Evolutionary conservation across 2,797 vertebrate genomes (phyloP).

Genomic region (Sebastes variabilis): DNA sequence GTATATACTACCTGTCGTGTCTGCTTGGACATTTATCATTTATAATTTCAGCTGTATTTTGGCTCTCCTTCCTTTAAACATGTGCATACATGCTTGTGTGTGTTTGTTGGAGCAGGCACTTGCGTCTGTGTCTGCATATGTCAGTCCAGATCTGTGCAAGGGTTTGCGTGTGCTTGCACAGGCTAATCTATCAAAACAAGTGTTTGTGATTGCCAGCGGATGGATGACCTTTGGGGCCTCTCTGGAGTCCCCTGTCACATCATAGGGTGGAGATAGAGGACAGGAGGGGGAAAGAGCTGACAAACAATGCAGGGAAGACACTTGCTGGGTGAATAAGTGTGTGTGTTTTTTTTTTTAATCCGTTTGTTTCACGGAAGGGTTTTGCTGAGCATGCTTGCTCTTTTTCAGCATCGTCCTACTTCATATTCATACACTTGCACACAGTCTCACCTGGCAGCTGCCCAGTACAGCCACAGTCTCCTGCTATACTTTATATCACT

Average conservation of each 20-base stretch:
- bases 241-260: slow-evolving; percentile 60
- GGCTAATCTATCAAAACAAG: slow-evolving; percentile 78
- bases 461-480: slow-evolving; percentile 35
- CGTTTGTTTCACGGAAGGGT: slow-evolving; percentile 32
- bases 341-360: slow-evolving; percentile 23
- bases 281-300: slow-evolving; percentile 49
- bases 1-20: neutral
- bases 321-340: slow-evolving; percentile 41
- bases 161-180: slow-evolving; percentile 37
- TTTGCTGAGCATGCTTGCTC: slow-evolving; percentile 57
- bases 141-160: neutral
- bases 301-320: slow-evolving; percentile 44
- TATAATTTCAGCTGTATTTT: neutral
- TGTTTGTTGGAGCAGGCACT: neutral
- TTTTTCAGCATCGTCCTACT: slow-evolving; percentile 37
- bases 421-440: slow-evolving; percentile 45
- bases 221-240: slow-evolving; percentile 71
- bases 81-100: neutral
- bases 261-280: slow-evolving; percentile 48
- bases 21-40: neutral
- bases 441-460: slow-evolving; percentile 49
- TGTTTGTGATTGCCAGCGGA: slow-evolving; percentile 72
- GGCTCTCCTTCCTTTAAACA: no score
- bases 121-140: slow-evolving; percentile 11
- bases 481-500: slow-evolving; percentile 45